Percentiles rank a stretch among this genome's conserved stretches.
Conservation (phyloP, 2,797 vertebrate species). For the Epinephelus awoara region DNA sequence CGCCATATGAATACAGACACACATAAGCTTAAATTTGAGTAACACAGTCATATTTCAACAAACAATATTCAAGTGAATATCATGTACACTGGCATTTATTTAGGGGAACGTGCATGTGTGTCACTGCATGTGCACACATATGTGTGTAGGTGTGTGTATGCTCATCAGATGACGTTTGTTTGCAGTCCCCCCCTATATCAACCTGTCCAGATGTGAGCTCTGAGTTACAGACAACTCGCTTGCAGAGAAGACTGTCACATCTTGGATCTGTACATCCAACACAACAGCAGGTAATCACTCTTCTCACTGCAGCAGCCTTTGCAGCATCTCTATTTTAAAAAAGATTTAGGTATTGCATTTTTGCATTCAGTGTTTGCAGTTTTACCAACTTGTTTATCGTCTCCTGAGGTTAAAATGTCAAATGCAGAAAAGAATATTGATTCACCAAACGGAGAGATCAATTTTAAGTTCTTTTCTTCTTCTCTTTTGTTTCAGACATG, state of each 20-base stretch:
- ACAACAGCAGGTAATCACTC: constrained; percentile 75
- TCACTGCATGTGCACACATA: constrained; percentile 24
- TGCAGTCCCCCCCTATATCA: constrained; percentile 85
- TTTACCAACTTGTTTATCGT: neutral
- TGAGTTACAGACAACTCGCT: constrained; percentile 82
- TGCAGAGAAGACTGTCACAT: constrained; percentile 80
- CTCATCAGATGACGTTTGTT: constrained; percentile 85
- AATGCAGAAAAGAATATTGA: neutral
- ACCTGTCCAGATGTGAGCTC: constrained; percentile 78
- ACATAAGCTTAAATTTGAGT: constrained; percentile 17
- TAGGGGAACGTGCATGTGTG: constrained; percentile 48
- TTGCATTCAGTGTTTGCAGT: constrained; percentile 8
- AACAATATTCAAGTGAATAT: constrained; percentile 60
- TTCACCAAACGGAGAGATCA: neutral
- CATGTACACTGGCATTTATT: constrained; percentile 85
- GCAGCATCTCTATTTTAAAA: neutral
- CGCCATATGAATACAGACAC: constrained; percentile 44
- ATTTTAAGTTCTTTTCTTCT: neutral
- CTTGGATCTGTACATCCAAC: constrained; percentile 77
- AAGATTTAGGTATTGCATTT: neutral
- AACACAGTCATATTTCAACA: constrained; percentile 67
- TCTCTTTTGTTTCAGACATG: constrained; percentile 80
- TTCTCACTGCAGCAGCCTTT: constrained; percentile 7
- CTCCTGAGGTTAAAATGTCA: neutral
- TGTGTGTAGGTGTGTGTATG: constrained; percentile 70